Base-by-base conservation (phyloP, 1,140 invertebrate species). In the Brachionus asplanchnoidis region DNA sequence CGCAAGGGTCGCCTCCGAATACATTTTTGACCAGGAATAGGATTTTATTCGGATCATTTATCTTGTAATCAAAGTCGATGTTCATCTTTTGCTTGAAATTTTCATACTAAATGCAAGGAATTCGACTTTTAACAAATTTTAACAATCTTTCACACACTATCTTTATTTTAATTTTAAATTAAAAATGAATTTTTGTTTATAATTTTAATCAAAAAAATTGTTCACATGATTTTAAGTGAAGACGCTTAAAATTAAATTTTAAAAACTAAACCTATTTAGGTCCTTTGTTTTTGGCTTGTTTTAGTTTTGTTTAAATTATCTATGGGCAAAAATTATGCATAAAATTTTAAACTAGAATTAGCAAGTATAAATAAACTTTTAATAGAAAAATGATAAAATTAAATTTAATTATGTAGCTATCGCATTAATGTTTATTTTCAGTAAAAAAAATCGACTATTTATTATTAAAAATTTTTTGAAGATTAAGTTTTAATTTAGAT, bases 41-140 rank as follows among this genome's bases (percentile, higher is more conserved):
- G 1, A 68, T 68, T 82, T 68, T 82, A 26, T 68, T 82, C 11
- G 50, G 79, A n/a, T 82, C 79, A 23, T 26, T 82, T 60, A 82
- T 60, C 12, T 42, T 46, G 7, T 23, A 82, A 20, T 82, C 79
- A 65, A 82, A 82, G 42, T 82, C 53, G 8, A 82, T 77, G 40
- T 77, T 77, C 40, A 77, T 50, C 12, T 50, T 42, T 75, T 46
- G 26, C 14, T 70, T 70, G 11, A 36, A 32, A 32, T n/a, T 70
- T 23, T 70, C 66, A 70, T 36, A 20, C 44, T 46, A 46, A 36
- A n/a, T 1, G 6, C 28, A 70, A 32, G 14, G 11, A 70, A 70
- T 32, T 40, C n/a, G 36, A 70, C 12, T 70, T 70, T 7, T 28
- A 28, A 28, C 26, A 11, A 70, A 70, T 17, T n/a, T 70, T 70